phyloP scores from a whole-genome alignment of 2,113 vertebrate genomes.

The Zosterops hypoxanthus region DNA sequence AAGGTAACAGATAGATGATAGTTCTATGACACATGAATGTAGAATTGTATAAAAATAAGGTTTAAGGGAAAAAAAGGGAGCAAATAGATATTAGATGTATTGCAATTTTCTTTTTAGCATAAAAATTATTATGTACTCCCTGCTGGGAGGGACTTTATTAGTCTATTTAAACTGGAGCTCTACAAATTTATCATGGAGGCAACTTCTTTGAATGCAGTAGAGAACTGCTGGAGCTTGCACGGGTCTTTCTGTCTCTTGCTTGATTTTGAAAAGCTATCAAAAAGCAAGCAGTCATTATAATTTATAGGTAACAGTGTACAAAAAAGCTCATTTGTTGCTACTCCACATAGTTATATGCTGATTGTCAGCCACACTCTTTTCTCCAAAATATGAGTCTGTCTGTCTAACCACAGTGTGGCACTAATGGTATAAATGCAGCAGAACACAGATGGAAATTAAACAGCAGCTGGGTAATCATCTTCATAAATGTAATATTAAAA shows the following conservation, averaged over 20 bases:
- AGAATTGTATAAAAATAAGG: not conserved
- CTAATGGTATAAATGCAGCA: constrained; percentile 56
- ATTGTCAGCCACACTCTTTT: not conserved
- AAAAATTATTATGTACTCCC: not conserved
- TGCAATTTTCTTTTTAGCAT: not conserved
- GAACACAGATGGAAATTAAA: constrained; percentile 58
- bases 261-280: not conserved
- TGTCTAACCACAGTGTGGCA: constrained; percentile 64
- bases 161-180: not conserved
- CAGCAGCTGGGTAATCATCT: constrained; percentile 55
- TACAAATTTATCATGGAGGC: not conserved
- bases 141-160: not conserved
- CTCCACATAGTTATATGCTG: not conserved
- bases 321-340: not conserved
- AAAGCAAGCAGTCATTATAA: not conserved
- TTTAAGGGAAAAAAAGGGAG: not conserved
- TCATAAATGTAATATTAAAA: constrained; percentile 61
- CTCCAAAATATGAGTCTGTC: not conserved
- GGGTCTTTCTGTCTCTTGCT: not conserved
- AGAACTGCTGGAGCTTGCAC: not conserved
- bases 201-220: not conserved
- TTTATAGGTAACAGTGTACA: not conserved
- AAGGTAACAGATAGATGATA: not conserved
- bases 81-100: not conserved
- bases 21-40: not conserved